Conservation (phyloP, 2,888 invertebrate species). For the Mesorhabditis spiculigera region DNA sequence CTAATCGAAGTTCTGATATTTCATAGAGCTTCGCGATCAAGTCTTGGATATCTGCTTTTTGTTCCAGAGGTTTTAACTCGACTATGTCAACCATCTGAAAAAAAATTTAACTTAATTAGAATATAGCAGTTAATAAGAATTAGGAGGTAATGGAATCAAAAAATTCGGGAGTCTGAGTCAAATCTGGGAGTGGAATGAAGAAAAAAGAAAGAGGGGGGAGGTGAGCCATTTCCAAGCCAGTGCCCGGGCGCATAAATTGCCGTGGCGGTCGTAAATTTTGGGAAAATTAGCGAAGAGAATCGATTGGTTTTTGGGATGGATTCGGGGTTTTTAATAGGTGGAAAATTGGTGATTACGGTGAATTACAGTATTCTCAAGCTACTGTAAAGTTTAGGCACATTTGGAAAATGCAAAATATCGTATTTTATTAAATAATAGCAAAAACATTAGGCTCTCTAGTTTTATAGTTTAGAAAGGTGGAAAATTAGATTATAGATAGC, state of each 20-base stretch:
- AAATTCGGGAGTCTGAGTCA: not conserved
- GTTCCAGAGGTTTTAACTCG: not conserved
- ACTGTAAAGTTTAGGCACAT: too few species aligned
- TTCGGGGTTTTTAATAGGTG: too few species aligned
- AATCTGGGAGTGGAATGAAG: too few species aligned
- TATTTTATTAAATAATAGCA: too few species aligned
- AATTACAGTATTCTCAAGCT: too few species aligned
- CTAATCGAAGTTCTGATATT: not conserved
- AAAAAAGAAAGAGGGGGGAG: too few species aligned
- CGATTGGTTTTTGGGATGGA: not conserved
- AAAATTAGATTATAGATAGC: too few species aligned
- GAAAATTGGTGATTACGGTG: too few species aligned
- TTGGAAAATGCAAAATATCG: too few species aligned
- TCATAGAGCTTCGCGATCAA: not conserved
- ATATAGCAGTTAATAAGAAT: not conserved
- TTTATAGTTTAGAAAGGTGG: too few species aligned
- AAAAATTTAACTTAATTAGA: not conserved
- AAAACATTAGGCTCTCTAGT: too few species aligned
- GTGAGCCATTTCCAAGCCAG: not conserved
- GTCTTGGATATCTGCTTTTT: not conserved
- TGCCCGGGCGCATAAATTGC: not conserved
- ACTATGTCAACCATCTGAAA: conserved; percentile 3
- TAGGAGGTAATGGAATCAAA: not conserved
- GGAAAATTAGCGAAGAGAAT: not conserved
- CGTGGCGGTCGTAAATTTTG: not conserved